Evolutionary conservation across 30 jellyfish, hydroid and myxozoan genomes (phyloP).

Genomic region (Aurelia sp.): DNA sequence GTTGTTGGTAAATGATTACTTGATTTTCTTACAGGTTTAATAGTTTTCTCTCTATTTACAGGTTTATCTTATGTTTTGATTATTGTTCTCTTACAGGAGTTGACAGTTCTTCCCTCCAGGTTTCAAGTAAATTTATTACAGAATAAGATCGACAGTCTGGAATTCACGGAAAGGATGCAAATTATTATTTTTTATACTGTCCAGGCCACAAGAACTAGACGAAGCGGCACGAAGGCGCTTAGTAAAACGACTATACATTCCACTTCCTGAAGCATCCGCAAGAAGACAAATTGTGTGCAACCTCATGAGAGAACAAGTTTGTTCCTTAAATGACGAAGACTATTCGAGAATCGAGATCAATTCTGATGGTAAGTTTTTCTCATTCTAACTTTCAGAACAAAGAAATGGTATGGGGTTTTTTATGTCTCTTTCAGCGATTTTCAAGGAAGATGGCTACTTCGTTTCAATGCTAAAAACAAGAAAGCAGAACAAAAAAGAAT

Average conservation of each 20-base stretch:
- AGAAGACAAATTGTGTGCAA: conserved; percentile 84
- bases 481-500: no score
- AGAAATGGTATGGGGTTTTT: no score
- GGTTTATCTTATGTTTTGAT: no score
- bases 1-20: no score
- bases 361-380: conserved; percentile 71
- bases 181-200: neutral
- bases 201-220: conserved; percentile 95
- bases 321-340: conserved; percentile 54
- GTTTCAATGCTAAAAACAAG: no score
- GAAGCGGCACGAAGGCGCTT: conserved; percentile 98
- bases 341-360: conserved; percentile 36
- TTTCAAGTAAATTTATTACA: no score
- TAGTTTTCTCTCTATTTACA: no score
- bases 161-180: neutral
- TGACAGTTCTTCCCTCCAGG: no score
- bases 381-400: neutral
- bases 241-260: conserved; percentile 89
- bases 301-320: conserved; percentile 74
- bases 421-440: neutral
- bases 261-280: conserved; percentile 91
- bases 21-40: no score
- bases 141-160: no score
- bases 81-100: no score
- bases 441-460: no score